These are phyloP conservation scores for Enteromius thamalakanensis DNA, from an alignment of 2,797 vertebrate genomes.

Conservation along the genomic window DNA sequence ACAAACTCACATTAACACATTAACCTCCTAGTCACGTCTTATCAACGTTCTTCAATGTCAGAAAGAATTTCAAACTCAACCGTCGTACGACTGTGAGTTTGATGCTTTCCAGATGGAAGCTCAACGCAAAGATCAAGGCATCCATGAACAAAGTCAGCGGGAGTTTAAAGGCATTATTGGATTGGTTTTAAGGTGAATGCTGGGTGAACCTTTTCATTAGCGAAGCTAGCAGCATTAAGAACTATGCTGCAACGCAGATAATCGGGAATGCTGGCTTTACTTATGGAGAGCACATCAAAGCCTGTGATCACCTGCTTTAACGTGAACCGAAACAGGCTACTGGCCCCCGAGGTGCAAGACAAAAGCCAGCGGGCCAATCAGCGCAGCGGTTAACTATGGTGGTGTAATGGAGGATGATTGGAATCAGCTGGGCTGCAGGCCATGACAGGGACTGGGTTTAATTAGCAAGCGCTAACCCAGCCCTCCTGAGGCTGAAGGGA, in stretches of 20 bases:
- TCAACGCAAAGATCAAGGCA: constrained; percentile 25
- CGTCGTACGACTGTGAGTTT: background rate
- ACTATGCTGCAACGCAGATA: constrained; percentile 9
- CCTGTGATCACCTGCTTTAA: constrained; percentile 23
- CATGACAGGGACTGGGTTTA: constrained; percentile 56
- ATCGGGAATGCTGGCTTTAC: constrained; percentile 8
- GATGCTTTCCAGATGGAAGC: constrained; percentile 26
- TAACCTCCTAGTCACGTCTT: background rate
- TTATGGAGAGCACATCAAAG: constrained; percentile 45
- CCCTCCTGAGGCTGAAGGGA: constrained; percentile 39
- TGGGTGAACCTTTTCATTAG: constrained; percentile 27
- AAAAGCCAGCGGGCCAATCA: constrained; percentile 30
- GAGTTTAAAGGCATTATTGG: constrained; percentile 20
- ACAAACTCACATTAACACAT: constrained; percentile 15
- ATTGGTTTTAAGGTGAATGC: constrained; percentile 15
- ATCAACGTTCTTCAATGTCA: background rate
- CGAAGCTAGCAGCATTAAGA: background rate
- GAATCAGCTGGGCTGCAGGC: constrained; percentile 45
- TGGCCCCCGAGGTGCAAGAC: constrained; percentile 36
- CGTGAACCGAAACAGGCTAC: constrained; percentile 27
- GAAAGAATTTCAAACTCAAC: constrained; percentile 2
- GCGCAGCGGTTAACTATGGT: constrained; percentile 47
- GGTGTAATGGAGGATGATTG: constrained; percentile 44
- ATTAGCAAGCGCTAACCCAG: constrained; percentile 54
- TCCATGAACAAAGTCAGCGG: background rate